Evolutionary conservation across 2,113 vertebrate genomes (phyloP).

Genomic region (Cyrtonyx montezumae): DNA sequence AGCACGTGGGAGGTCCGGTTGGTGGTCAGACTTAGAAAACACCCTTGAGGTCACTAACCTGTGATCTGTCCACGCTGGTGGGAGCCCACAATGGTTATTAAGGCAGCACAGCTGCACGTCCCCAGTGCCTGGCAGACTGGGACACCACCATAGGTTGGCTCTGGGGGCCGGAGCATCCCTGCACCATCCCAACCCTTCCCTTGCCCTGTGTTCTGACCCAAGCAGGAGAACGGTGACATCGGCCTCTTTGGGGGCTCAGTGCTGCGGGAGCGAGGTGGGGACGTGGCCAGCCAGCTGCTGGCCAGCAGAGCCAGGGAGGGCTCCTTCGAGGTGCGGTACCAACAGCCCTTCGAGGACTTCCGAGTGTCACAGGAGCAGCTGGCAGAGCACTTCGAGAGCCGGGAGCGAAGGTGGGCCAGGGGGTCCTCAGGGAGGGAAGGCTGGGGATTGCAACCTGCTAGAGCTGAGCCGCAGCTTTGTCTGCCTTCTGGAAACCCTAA

Average conservation of each 20-base stretch:
- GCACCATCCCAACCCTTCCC: not conserved
- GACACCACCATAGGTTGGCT: not conserved
- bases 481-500: accelerated
- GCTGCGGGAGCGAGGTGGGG: conserved; percentile 85
- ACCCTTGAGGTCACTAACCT: not conserved
- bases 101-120: not conserved
- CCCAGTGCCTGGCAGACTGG: not conserved
- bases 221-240: conserved; percentile 91
- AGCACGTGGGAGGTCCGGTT: not conserved
- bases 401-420: conserved; percentile 85
- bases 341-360: conserved; percentile 93
- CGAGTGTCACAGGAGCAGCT: conserved; percentile 90
- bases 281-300: conserved; percentile 81
- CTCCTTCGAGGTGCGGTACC: conserved; percentile 91
- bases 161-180: accelerated
- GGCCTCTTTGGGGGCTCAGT: conserved; percentile 78
- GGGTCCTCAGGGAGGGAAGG: not conserved
- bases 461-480: not conserved
- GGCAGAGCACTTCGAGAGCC: conserved; percentile 88
- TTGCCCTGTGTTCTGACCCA: not conserved
- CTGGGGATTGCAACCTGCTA: not conserved
- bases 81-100: not conserved
- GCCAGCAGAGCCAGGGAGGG: conserved; percentile 86
- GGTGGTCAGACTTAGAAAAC: not conserved
- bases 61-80: not conserved